Percentiles rank a stretch among this genome's conserved stretches.
Conservation (phyloP, 2,888 invertebrate species). For the Chrysotoxum bicinctum region DNA sequence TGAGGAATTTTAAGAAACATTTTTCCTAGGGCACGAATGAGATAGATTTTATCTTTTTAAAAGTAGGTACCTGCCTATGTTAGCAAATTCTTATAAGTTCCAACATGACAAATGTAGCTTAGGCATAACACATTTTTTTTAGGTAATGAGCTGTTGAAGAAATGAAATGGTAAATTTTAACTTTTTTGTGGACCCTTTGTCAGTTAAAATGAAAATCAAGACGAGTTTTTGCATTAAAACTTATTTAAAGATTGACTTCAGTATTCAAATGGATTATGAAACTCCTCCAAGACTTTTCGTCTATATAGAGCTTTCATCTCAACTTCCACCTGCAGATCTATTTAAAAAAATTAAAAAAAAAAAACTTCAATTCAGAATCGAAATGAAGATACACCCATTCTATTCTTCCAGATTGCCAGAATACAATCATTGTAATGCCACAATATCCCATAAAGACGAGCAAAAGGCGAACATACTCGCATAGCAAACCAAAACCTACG, state of each 20-base stretch:
- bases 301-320: not conserved
- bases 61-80: not conserved
- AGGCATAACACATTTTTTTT: not conserved
- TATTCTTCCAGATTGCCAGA: not conserved
- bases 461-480: not conserved
- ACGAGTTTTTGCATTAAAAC: not conserved
- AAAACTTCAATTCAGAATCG: not conserved
- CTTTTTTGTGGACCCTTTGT: not conserved
- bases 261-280: not conserved
- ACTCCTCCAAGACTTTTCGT: too few species aligned
- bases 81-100: not conserved
- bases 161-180: not conserved
- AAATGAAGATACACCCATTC: not conserved
- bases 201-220: not conserved
- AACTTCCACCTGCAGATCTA: not conserved
- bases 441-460: slow-evolving; percentile 11
- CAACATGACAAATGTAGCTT: not conserved
- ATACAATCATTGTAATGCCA: slow-evolving; percentile 18
- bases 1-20: not conserved
- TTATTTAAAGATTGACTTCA: not conserved
- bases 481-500: slow-evolving; percentile 26
- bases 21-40: not conserved
- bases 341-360: not conserved
- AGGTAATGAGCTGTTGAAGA: not conserved
- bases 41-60: not conserved